These are phyloP conservation scores for Saguinus midas DNA, from an alignment of 2,113 vertebrate species.

Conservation along the genomic window DNA sequence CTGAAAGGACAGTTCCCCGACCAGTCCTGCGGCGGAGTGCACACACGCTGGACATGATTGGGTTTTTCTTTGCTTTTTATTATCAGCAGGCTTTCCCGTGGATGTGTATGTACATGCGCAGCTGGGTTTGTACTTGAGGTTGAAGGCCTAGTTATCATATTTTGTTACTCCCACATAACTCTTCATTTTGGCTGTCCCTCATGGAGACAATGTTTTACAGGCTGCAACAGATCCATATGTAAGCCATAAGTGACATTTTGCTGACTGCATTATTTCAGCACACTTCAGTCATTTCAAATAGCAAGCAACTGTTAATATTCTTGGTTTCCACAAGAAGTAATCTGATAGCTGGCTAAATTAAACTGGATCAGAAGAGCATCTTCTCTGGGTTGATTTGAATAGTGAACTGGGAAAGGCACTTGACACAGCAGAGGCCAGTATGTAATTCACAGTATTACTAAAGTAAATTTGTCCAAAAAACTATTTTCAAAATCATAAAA, in stretches of 20 bases:
- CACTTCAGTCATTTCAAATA: constrained; percentile 46
- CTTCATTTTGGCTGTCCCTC: constrained; percentile 62
- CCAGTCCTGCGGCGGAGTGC: background rate
- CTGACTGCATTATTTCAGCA: constrained; percentile 54
- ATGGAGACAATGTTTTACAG: constrained; percentile 20
- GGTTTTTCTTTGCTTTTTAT: background rate
- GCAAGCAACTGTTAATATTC: constrained; percentile 30
- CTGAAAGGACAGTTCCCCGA: constrained; percentile 76
- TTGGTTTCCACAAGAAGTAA: constrained; percentile 18
- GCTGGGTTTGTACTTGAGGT: constrained; percentile 53
- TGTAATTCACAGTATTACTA: background rate
- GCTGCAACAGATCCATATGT: constrained; percentile 37
- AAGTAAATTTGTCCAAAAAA: constrained; percentile 1
- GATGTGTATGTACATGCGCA: constrained; percentile 29
- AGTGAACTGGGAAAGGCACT: background rate
- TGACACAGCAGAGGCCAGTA: background rate
- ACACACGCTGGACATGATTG: background rate
- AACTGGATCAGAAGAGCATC: background rate
- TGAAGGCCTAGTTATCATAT: constrained; percentile 64
- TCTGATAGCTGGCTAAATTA: constrained; percentile 24
- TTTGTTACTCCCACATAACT: constrained; percentile 64
- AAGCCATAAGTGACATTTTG: constrained; percentile 56
- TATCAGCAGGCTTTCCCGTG: constrained; percentile 20
- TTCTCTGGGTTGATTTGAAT: background rate
- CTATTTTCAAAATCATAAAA: constrained; percentile 40